Percentiles rank a stretch among this genome's conserved stretches.
Conservation (phyloP, 2,888 invertebrate species). For the Brachyptera putata region DNA sequence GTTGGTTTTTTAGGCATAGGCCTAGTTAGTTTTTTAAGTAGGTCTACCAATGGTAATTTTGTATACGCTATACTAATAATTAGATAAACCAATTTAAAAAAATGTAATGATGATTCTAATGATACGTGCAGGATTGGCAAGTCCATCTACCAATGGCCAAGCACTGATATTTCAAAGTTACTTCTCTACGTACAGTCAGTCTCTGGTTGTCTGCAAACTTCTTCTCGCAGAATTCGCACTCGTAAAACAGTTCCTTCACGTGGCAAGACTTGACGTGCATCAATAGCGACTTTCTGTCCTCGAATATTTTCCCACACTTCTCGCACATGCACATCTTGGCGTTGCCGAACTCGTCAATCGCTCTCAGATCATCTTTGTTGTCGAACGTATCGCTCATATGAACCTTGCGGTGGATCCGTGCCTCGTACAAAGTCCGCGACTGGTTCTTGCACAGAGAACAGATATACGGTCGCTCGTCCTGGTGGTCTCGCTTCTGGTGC, state of each 20-base stretch:
- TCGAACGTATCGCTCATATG: slow-evolving; percentile 20
- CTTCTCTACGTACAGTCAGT: no score
- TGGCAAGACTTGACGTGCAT: slow-evolving; percentile 13
- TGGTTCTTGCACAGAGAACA: slow-evolving; percentile 30
- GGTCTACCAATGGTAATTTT: no score
- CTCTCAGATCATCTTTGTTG: not conserved
- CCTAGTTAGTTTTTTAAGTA: no score
- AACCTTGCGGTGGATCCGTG: slow-evolving; percentile 30
- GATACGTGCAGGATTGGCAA: no score
- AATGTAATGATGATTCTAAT: no score
- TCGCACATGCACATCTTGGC: slow-evolving; percentile 25
- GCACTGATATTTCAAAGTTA: no score
- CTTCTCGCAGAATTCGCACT: slow-evolving; percentile 30
- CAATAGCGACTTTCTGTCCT: slow-evolving; percentile 21
- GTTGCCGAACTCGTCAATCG: not conserved
- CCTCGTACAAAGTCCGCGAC: slow-evolving; percentile 33
- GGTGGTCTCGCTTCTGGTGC: slow-evolving; percentile 30
- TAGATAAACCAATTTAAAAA: no score
- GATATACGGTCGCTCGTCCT: slow-evolving; percentile 32
- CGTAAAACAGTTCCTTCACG: slow-evolving; percentile 17
- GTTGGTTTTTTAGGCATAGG: no score
- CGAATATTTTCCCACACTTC: slow-evolving; percentile 23
- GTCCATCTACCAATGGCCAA: no score
- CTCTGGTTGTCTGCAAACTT: slow-evolving; percentile 30
- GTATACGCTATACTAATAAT: no score